Conservation (phyloP, 2,888 invertebrate species). For the Archaeoteleia sp. region DNA sequence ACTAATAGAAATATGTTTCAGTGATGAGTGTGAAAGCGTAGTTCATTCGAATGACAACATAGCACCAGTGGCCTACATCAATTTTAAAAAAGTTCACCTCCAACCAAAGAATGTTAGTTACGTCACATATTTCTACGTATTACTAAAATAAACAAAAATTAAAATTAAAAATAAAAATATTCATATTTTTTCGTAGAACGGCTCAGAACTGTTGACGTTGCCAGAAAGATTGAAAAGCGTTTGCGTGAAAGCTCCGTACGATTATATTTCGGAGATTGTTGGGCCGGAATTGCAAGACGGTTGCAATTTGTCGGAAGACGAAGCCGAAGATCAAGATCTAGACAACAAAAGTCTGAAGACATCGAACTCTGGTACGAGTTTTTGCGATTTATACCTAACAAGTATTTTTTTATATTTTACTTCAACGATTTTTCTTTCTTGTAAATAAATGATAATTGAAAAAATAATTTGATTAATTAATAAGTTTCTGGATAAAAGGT, state of each 20-base stretch:
- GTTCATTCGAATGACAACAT: slow-evolving; percentile 94
- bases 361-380: slow-evolving; percentile 66
- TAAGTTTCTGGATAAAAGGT: too few species aligned
- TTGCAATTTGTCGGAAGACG: slow-evolving; percentile 72
- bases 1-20: too few species aligned
- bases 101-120: slow-evolving; percentile 79
- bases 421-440: too few species aligned
- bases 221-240: slow-evolving; percentile 69
- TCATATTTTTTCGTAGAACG: slow-evolving; percentile 58
- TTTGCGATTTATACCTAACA: too few species aligned
- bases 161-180: slow-evolving; percentile 15
- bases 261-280: slow-evolving; percentile 72
- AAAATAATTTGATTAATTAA: too few species aligned
- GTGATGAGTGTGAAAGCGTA: slow-evolving; percentile 90
- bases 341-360: slow-evolving; percentile 67
- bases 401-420: too few species aligned
- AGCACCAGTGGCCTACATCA: slow-evolving; percentile 95
- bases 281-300: slow-evolving; percentile 72
- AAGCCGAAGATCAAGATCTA: slow-evolving; percentile 67
- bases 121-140: background rate
- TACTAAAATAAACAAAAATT: background rate
- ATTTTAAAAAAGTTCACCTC: slow-evolving; percentile 88
- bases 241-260: slow-evolving; percentile 68
- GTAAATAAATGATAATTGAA: too few species aligned
- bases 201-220: slow-evolving; percentile 67